Conservation (phyloP, 2,113 vertebrate species). For the Rhinolophus ferrumequinum region DNA sequence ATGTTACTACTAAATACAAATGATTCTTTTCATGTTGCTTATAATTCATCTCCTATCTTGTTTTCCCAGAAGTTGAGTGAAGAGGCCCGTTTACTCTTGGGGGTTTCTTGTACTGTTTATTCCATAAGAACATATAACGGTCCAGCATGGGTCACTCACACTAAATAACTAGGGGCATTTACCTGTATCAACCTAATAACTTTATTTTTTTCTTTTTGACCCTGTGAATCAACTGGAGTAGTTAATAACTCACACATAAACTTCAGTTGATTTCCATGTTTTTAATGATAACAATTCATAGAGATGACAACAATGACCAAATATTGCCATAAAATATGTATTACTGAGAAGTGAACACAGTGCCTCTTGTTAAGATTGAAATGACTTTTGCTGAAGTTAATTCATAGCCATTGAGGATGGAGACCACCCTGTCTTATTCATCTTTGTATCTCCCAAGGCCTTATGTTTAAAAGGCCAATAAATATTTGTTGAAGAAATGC, state of each 20-base stretch:
- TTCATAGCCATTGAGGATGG: background rate
- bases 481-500: conserved; percentile 18
- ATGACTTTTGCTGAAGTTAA: conserved; percentile 25
- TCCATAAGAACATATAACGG: background rate
- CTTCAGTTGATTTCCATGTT: conserved; percentile 11
- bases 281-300: conserved; percentile 52
- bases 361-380: background rate
- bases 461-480: background rate
- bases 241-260: background rate
- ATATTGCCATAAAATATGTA: background rate
- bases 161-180: background rate
- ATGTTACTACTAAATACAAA: background rate
- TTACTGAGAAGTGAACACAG: background rate
- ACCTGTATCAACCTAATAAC: background rate
- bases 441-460: background rate
- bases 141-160: background rate
- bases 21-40: conserved; percentile 52
- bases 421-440: background rate
- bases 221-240: background rate
- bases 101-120: background rate
- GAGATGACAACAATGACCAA: conserved; percentile 23
- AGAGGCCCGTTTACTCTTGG: background rate
- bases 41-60: background rate
- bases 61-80: conserved; percentile 37
- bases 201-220: background rate